Evolutionary conservation across 2,888 invertebrate genomes (phyloP), one percentile per base, ranked within the genome.

Genomic region (Saturnia pavonia): DNA sequence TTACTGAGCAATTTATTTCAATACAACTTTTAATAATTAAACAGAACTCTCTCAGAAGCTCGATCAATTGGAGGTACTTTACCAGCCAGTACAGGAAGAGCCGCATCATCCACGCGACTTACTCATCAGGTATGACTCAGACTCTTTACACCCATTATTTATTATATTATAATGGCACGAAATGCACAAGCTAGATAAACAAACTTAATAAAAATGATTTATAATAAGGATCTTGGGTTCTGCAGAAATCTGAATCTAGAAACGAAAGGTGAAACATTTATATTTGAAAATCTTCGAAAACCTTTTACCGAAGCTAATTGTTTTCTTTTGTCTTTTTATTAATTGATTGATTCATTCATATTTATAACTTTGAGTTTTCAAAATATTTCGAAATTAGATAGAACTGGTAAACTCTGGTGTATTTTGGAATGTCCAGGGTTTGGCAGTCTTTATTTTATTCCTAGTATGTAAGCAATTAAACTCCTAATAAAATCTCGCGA

Each of bases 61-160:
- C 83, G 94, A 14, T 94, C 94, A 1, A 90, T 94, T 1, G 94
- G 94, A 4, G 94, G 94, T 0, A 94, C 94, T 2, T 77, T 94
- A 2, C 94, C 94, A 1, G 93, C 94, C 19, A 93, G 93, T 69
- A 94, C 93, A 0, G 93, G 93, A 0, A 81, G 94, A 78, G 93
- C 94, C 0, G 93, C 93, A 0, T 93, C 93, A 0, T 94, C 94
- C 0, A 92, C 93, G 7, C 85, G 93, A 68, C 84, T 94, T 0
- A 94, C 93, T 9, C 92, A 92, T 76, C 94, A 93, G 91, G 93
- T 94, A 82, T n/a, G 27, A n/a, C n/a, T 12, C 42, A 54, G n/a
- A 51, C 19, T 12, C 19, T n/a, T n/a, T n/a, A n/a, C 16, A 60
- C 11, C 25, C 8, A 27, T 27, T 8, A 54, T 22, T 54, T 54